A percentile compares a stretch with the other conserved stretches of the same genome.
These are phyloP conservation scores for Hemicrepidius hirtus DNA, from an alignment of 2,888 invertebrate genomes.

Conservation along the genomic window DNA sequence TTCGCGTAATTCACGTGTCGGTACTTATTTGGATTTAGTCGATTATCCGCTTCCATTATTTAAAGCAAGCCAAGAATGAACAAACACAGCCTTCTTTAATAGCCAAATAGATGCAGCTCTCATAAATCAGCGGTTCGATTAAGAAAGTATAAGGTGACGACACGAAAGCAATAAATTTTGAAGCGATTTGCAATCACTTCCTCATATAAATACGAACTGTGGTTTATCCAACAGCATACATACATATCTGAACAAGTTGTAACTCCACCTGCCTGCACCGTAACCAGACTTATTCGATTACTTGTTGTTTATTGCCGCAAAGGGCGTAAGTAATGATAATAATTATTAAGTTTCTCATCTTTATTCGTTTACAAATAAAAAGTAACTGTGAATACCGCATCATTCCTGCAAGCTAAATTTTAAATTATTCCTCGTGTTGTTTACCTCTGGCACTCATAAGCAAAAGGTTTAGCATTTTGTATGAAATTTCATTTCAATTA, in stretches of 20 bases:
- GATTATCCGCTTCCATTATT: slow-evolving; percentile 14
- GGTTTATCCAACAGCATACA: slow-evolving; percentile 16
- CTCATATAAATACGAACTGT: slow-evolving; percentile 32
- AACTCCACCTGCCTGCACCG: slow-evolving; percentile 17
- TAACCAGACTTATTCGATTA: slow-evolving; percentile 21
- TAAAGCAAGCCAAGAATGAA: neutral
- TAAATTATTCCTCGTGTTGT: too few species aligned
- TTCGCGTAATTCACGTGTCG: neutral
- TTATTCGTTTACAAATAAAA: neutral
- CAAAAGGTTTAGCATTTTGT: too few species aligned
- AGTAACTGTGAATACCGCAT: too few species aligned
- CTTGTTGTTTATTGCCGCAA: slow-evolving; percentile 21
- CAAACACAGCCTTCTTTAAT: slow-evolving; percentile 6
- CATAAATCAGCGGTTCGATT: slow-evolving; percentile 56
- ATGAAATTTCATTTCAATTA: too few species aligned
- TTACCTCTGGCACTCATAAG: too few species aligned
- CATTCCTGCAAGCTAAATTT: too few species aligned
- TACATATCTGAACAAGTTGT: slow-evolving; percentile 17
- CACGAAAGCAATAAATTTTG: slow-evolving; percentile 55
- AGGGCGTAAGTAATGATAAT: slow-evolving; percentile 29
- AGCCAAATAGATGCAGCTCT: slow-evolving; percentile 27
- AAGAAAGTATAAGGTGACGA: slow-evolving; percentile 57
- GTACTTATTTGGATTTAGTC: slow-evolving; percentile 20
- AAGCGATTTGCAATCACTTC: slow-evolving; percentile 39
- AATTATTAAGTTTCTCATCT: slow-evolving; percentile 4